These are phyloP conservation scores for Thymelicus acteon DNA, from an alignment of 2,888 invertebrate genomes.

Conservation along the genomic window DNA sequence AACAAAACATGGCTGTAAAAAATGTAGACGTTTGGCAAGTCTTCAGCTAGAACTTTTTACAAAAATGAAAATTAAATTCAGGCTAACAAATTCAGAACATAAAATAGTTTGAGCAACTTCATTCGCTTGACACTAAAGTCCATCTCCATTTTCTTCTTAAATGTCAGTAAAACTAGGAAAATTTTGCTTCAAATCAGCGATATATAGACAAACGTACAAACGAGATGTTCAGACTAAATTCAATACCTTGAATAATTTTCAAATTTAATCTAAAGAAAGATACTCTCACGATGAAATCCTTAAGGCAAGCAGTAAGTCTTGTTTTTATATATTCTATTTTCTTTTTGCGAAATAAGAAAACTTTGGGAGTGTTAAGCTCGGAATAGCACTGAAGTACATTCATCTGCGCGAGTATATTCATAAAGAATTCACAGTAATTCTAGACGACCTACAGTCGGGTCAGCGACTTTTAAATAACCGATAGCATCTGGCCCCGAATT, in stretches of 20 bases:
- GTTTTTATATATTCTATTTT: background rate
- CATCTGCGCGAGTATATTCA: slow-evolving; percentile 16
- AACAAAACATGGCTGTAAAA: too few species aligned
- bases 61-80: too few species aligned
- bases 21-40: too few species aligned
- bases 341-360: slow-evolving; percentile 11
- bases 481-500: background rate
- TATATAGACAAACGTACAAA: too few species aligned
- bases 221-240: background rate
- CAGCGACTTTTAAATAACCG: background rate
- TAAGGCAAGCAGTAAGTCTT: background rate
- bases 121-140: too few species aligned
- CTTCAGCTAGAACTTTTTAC: too few species aligned
- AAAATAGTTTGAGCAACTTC: too few species aligned
- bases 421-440: slow-evolving; percentile 14
- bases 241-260: slow-evolving; percentile 13
- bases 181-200: too few species aligned
- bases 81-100: too few species aligned
- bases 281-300: background rate
- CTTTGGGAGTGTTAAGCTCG: slow-evolving; percentile 1
- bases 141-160: too few species aligned
- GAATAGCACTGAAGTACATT: slow-evolving; percentile 4
- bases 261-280: background rate
- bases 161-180: too few species aligned
- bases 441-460: slow-evolving; percentile 6